Conservation (phyloP, 1,140 invertebrate species). For the Coboldia fuscipes region DNA sequence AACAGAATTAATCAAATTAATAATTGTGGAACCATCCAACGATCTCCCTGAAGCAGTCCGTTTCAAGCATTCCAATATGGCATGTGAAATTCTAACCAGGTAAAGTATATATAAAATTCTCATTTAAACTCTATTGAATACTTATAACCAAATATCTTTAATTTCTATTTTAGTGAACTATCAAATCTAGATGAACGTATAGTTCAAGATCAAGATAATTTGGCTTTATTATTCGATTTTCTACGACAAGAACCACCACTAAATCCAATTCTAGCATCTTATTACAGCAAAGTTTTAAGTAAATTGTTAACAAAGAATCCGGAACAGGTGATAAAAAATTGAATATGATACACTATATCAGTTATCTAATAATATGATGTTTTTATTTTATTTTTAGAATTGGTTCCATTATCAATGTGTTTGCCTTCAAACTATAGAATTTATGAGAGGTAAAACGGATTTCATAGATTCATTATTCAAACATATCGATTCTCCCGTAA, state of each 20-base stretch:
- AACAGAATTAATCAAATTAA: conserved; percentile 64
- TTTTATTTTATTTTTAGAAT: conserved; percentile 33
- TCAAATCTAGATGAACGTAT: conserved; percentile 67
- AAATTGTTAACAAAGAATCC: conserved; percentile 58
- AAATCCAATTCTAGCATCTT: conserved; percentile 85
- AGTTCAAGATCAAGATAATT: conserved; percentile 48
- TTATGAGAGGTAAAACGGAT: conserved; percentile 64
- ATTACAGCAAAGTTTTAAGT: conserved; percentile 86
- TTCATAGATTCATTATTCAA: conserved; percentile 69
- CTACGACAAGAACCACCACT: conserved; percentile 66
- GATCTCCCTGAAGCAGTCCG: conserved; percentile 54
- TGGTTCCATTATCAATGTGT: conserved; percentile 81
- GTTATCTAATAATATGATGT: conserved; percentile 5
- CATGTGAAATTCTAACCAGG: conserved; percentile 75
- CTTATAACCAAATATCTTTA: background rate
- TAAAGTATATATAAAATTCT: conserved; percentile 6
- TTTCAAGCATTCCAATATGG: conserved; percentile 81
- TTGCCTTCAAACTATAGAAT: conserved; percentile 76
- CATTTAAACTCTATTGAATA: background rate
- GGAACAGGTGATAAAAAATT: conserved; percentile 19
- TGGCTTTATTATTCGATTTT: conserved; percentile 75
- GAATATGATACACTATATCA: conserved; percentile 3
- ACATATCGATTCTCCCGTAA: conserved; percentile 83
- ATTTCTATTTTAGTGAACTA: conserved; percentile 49
- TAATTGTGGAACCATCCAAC: conserved; percentile 61